Conservation (phyloP, 2,113 vertebrate species). For the Protobothrops flavoviridis region DNA sequence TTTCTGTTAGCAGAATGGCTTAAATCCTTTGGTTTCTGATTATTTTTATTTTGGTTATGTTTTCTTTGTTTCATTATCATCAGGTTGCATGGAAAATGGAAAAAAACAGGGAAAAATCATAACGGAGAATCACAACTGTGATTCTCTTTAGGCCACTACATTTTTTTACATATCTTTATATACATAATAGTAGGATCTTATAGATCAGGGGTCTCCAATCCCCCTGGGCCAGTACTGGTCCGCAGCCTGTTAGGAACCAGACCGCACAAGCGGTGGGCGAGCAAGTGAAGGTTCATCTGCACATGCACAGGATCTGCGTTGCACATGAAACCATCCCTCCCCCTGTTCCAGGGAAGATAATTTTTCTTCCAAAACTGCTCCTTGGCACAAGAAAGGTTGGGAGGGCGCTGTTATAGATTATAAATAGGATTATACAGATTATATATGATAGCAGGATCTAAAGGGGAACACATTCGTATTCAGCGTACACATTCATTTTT, state of each 20-base stretch:
- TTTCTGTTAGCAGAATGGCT: conserved; percentile 46
- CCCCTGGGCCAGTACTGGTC: not conserved
- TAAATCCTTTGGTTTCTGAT: conserved; percentile 20
- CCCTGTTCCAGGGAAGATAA: not conserved
- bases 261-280: not conserved
- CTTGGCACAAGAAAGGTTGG: not conserved
- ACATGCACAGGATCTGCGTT: not conserved
- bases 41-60: not conserved
- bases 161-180: not conserved
- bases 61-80: not conserved
- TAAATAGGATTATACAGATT: not conserved
- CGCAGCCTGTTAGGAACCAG: not conserved
- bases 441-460: not conserved
- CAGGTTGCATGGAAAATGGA: conserved; percentile 13
- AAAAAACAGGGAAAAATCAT: conserved; percentile 8
- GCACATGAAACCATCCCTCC: not conserved
- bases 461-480: not conserved
- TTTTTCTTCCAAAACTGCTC: not conserved
- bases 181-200: not conserved
- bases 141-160: not conserved
- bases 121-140: not conserved
- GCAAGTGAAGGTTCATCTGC: not conserved
- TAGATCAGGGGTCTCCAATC: not conserved
- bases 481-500: not conserved
- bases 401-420: not conserved